Percentiles rank a stretch among this genome's conserved stretches.
Conservation (phyloP, 2,888 invertebrate genomes). For the Drosophila melanosoma region DNA sequence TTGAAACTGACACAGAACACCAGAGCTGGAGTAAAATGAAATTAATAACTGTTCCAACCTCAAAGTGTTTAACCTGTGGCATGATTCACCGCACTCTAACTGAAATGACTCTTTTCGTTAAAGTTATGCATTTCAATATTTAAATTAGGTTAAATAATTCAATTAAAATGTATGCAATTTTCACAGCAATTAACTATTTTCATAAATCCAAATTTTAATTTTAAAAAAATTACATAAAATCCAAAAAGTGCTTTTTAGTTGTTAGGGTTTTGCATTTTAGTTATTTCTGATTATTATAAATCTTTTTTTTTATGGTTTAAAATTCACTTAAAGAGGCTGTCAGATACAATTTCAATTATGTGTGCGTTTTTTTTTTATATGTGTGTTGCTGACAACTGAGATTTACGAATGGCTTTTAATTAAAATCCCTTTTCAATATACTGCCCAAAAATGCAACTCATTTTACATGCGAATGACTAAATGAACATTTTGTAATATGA, state of each 20-base stretch:
- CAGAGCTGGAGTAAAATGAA: conserved; percentile 8
- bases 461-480: background rate
- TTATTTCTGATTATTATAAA: background rate
- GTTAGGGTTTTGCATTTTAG: background rate
- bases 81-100: conserved; percentile 9
- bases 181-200: background rate
- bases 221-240: background rate
- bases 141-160: background rate
- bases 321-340: background rate
- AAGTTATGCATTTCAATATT: background rate
- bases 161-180: background rate
- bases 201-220: background rate
- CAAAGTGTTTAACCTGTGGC: conserved; percentile 37
- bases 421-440: background rate
- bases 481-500: background rate
- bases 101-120: conserved; percentile 1
- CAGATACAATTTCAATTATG: background rate
- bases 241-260: background rate
- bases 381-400: background rate
- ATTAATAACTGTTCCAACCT: conserved; percentile 20
- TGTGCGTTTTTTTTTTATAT: background rate
- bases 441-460: background rate
- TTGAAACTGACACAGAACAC: background rate
- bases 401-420: background rate
- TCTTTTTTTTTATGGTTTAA: background rate